Evolutionary conservation across 2,888 invertebrate species (phyloP), one percentile per base, ranked within the genome.

Genomic region (Cryptosula pallasiana): DNA sequence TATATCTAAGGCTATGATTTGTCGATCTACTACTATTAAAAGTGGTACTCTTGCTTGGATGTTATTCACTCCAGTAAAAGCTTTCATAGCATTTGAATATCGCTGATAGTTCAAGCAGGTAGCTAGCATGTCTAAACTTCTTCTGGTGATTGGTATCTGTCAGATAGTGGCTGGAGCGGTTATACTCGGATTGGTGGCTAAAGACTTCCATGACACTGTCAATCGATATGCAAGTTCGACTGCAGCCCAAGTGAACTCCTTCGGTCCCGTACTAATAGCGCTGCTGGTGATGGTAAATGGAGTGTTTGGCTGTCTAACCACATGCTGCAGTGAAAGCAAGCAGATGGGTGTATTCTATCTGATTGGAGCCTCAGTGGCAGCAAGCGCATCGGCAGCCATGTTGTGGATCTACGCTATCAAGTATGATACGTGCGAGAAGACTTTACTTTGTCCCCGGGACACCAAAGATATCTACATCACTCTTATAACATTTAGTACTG

Each of bases 231-330:
- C 13, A 27, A 13, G 5, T 63, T 20, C 45, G 20, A 32, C 63
- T 27, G 27, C 25, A 32, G 13, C 13, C 16, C 29, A 63, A 9
- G 27, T 34, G 2, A 63, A 63, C n/a, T 27, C 63, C 13, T 63
- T 63, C 27, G 63, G 63, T 13, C 63, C 63, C 13, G 63, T 63
- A n/a, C 27, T 63, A 63, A 63, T 63, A 5, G 63, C 29, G 16
- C 29, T 63, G 2, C 32, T 63, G n/a, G 63, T 63, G 2, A 32
- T 63, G 2, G 9, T 63, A 5, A 63, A 63, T 34, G 63, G 63
- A 63, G 34, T 63, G 9, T 29, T 63, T 34, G 63, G 63, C 13
- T 27, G 25, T 5, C 9, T 63, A 5, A 63, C 63, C 2, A 16
- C 32, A 3, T 63, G 63, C 63, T 63, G 63, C 63, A 13, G 25